A percentile compares a stretch with the other conserved stretches of the same genome.
These are phyloP conservation scores for Knipowitschia caucasica DNA, from an alignment of 2,797 vertebrate genomes.

Conservation along the genomic window DNA sequence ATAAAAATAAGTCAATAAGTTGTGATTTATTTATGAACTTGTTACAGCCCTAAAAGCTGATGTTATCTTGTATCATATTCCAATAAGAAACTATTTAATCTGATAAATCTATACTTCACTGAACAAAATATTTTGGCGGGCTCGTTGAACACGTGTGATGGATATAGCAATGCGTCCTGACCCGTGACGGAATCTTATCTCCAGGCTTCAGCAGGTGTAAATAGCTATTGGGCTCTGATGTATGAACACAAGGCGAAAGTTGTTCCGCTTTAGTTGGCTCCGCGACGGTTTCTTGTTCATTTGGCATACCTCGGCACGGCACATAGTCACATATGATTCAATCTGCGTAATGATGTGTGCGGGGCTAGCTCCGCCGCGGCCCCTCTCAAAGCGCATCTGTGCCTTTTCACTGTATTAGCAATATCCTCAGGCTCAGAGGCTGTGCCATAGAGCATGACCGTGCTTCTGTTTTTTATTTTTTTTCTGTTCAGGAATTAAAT, in stretches of 20 bases:
- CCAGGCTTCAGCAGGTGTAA: conserved; percentile 8
- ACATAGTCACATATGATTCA: conserved; percentile 42
- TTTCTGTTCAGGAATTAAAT: conserved; percentile 82
- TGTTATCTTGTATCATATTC: too few species aligned
- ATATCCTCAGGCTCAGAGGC: conserved; percentile 77
- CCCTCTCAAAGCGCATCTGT: conserved; percentile 68
- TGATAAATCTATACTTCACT: too few species aligned
- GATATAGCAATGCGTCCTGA: conserved; percentile 25
- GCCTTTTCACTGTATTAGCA: conserved; percentile 75
- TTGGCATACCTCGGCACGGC: conserved; percentile 26
- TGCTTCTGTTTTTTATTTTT: conserved; percentile 35
- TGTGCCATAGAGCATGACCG: conserved; percentile 79
- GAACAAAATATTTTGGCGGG: too few species aligned
- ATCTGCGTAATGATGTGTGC: conserved; percentile 43
- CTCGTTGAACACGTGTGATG: conserved; percentile 30
- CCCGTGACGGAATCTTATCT: not conserved
- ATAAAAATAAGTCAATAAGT: too few species aligned
- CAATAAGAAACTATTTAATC: too few species aligned
- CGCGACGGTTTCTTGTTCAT: conserved; percentile 27
- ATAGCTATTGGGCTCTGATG: conserved; percentile 18
- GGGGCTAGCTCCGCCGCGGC: conserved; percentile 32
- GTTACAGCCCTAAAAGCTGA: too few species aligned
- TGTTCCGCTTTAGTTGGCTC: conserved; percentile 32
- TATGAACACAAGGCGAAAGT: conserved; percentile 51
- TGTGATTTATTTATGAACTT: too few species aligned